A percentile compares a stretch with the other conserved stretches of the same genome.
phyloP scores from a whole-genome alignment of 2,797 vertebrate genomes.

The Alexandromys oeconomus region DNA sequence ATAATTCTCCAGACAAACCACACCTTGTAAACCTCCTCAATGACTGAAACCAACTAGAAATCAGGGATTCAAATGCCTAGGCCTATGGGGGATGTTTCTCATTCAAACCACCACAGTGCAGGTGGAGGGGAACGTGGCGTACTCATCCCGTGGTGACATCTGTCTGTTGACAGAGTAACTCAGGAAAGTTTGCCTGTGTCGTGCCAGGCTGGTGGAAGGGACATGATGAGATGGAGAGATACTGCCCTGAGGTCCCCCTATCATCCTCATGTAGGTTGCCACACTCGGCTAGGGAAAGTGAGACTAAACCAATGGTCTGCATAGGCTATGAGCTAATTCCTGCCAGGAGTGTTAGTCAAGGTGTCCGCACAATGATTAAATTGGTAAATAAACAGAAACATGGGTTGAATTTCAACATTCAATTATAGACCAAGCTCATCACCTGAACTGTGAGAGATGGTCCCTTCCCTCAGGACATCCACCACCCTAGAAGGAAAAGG shows the following conservation, averaged over 20 bases:
- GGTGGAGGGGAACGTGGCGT: rapidly evolving
- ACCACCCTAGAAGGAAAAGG: background rate
- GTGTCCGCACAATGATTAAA: background rate
- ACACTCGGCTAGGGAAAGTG: rapidly evolving
- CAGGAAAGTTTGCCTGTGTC: background rate
- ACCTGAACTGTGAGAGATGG: no score
- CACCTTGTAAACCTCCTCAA: background rate
- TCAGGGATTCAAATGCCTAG: background rate
- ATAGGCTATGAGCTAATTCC: background rate
- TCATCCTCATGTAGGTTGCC: background rate
- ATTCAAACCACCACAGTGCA: background rate
- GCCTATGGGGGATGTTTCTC: background rate
- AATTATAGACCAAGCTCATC: background rate
- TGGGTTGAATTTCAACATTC: background rate
- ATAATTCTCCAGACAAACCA: background rate
- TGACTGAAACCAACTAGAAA: background rate
- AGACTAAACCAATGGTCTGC: background rate
- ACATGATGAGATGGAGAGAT: rapidly evolving
- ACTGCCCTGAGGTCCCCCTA: rapidly evolving
- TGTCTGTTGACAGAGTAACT: background rate
- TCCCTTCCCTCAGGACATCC: background rate
- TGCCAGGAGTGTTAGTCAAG: no score
- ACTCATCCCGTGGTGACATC: background rate
- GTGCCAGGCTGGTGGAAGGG: background rate
- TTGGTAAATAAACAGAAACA: background rate